Evolutionary conservation across 2,113 vertebrate species (phyloP).

Genomic region (Petrocephalus zakoni): DNA sequence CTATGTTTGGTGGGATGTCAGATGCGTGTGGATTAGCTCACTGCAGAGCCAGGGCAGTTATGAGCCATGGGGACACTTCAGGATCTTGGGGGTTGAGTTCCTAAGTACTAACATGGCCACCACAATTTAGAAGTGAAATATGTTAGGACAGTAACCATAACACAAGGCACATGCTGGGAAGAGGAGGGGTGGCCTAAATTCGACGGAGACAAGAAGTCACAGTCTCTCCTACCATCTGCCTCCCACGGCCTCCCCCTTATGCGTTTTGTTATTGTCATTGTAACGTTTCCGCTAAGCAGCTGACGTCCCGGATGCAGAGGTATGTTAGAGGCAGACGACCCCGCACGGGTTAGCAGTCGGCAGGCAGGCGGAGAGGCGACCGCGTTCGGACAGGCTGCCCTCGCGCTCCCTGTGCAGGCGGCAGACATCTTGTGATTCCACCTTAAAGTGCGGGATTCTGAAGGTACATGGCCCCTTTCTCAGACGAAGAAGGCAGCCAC

Average conservation of each 20-base stretch:
- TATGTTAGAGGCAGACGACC: slow-evolving; percentile 23
- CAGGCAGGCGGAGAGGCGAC: slow-evolving; percentile 21
- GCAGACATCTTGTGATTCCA: not conserved
- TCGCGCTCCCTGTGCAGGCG: not conserved
- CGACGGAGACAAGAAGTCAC: not conserved
- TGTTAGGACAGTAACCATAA: not conserved
- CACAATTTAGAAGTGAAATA: not conserved
- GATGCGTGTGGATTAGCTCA: not conserved
- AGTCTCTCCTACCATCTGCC: not conserved
- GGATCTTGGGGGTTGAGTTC: not conserved
- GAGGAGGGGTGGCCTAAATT: not conserved
- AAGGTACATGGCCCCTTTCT: not conserved
- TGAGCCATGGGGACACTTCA: not conserved
- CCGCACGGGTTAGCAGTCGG: not conserved
- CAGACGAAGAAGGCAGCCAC: not conserved
- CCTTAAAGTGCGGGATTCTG: not conserved
- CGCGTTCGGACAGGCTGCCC: too few relatives aligned
- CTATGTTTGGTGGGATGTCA: not conserved
- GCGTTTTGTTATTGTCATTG: not conserved
- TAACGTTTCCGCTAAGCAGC: slow-evolving; percentile 6
- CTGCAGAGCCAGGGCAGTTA: not conserved
- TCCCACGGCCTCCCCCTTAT: not conserved
- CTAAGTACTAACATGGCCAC: not conserved
- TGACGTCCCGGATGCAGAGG: slow-evolving; percentile 13
- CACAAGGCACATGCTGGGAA: not conserved